Base-by-base conservation (phyloP, 2,797 vertebrate genomes). In the Argya squamiceps region DNA sequence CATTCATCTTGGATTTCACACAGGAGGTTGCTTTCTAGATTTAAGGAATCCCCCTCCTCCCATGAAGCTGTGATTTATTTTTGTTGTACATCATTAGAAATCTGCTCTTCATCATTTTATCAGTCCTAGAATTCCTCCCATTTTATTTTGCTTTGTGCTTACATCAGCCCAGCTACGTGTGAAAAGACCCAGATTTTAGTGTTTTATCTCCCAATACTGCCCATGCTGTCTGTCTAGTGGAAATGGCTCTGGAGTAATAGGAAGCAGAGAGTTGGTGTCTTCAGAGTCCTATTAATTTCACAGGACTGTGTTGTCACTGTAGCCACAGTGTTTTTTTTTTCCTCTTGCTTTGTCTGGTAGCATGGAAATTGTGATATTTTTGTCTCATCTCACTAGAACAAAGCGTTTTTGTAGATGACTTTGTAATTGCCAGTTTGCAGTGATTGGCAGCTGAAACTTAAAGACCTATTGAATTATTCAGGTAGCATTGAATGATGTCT, bases 1-100 rank as follows among this genome's bases (percentile, higher is more conserved):
- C 76, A 88, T 96, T 97, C 91, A 53, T 96, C 92, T 96, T 97
- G 44, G 18, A 63, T 97, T 97, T 97, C 89, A 93, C 79, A 62
- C 84, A 69, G 91, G 91, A 95, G 62, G 74, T 63, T 93, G 59
- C 89, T 88, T 89, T 81, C 89, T 49, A 79, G 75, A 85, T 78
- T 55, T 94, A 88, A 74, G 76, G 68, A 96, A 92, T 94, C 30
- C 30, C 53, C 50, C n/a, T 65, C 20, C 41, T 46, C 36, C 37
- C 17, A 5, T 74, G 56, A 75, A 46, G 75, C 70, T 30, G 12
- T 58, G 59, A 84, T 96, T 94, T 93, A 62, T 60, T 89, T 90
- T 27, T 30, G 43, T 60, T 18, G 0, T 89, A 10, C 50, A 49
- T 81, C 67, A 39, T 92, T 84, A 93, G 21, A 71, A 93, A 62